Evolutionary conservation across 2,797 vertebrate genomes (phyloP).

Genomic region (Jordanella pulchra): DNA sequence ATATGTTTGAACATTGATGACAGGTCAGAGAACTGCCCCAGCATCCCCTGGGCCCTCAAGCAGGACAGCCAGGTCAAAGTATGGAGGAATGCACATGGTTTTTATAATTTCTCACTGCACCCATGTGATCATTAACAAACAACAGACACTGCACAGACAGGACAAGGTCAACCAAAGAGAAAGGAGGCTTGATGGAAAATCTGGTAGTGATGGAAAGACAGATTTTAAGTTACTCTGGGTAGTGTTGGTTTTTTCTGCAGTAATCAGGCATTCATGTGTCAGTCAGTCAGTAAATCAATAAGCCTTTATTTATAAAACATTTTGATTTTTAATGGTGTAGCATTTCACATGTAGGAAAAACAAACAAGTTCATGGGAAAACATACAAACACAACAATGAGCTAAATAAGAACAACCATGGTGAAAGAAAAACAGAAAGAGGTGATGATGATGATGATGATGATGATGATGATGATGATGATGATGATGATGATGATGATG

Average conservation of each 20-base stretch:
- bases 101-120: slow-evolving; percentile 34
- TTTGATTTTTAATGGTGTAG: no score
- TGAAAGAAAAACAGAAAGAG: background rate
- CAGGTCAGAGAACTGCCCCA: slow-evolving; percentile 43
- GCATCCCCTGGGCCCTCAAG: slow-evolving; percentile 30
- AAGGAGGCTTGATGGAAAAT: slow-evolving; percentile 6
- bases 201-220: slow-evolving; percentile 21
- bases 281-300: background rate
- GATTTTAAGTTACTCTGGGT: slow-evolving; percentile 26
- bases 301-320: background rate
- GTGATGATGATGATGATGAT: background rate
- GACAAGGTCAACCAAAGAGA: slow-evolving; percentile 45
- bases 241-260: slow-evolving; percentile 16
- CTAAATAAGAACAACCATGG: background rate
- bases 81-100: slow-evolving; percentile 38
- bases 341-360: background rate
- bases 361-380: background rate
- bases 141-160: slow-evolving; percentile 25
- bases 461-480: no score
- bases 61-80: slow-evolving; percentile 30
- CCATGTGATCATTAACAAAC: slow-evolving; percentile 44
- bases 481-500: no score
- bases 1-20: slow-evolving; percentile 28
- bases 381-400: background rate
- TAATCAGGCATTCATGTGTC: background rate